Conservation (phyloP, 1,140 invertebrate genomes). For the Drosophila lacertosa region DNA sequence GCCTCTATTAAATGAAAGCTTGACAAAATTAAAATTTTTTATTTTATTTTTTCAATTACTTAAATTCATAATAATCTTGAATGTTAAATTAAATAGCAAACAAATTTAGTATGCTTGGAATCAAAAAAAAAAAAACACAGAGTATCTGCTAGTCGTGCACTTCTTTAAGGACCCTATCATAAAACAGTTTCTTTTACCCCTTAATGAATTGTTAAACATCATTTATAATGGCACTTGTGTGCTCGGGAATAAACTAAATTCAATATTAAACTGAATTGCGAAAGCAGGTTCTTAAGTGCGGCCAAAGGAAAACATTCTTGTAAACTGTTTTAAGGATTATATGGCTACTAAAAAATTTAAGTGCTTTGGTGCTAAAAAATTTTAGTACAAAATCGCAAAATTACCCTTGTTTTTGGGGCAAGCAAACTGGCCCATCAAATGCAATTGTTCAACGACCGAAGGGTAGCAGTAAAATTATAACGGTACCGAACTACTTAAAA, state of each 20-base stretch:
- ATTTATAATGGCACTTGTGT: slow-evolving; percentile 16
- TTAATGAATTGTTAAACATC: slow-evolving; percentile 41
- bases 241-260: slow-evolving; percentile 14
- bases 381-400: slow-evolving; percentile 26
- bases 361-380: slow-evolving; percentile 30
- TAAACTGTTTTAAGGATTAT: slow-evolving; percentile 26
- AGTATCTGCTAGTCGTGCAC: too few relatives aligned
- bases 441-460: not conserved
- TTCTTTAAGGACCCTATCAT: not conserved
- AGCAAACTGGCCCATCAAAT: not conserved
- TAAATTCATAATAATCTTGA: too few relatives aligned
- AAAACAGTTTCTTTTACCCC: slow-evolving; percentile 9
- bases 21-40: too few relatives aligned
- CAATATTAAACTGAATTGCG: slow-evolving; percentile 18
- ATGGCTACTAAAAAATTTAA: slow-evolving; percentile 30
- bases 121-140: too few relatives aligned
- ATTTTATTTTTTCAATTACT: too few relatives aligned
- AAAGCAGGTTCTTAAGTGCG: slow-evolving; percentile 1
- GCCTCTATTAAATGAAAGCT: too few relatives aligned
- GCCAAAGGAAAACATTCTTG: slow-evolving; percentile 1
- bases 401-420: slow-evolving; percentile 9
- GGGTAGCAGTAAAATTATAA: slow-evolving; percentile 30
- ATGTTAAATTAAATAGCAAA: too few relatives aligned
- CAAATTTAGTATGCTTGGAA: too few relatives aligned
- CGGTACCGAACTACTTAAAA: slow-evolving; percentile 19